These are phyloP conservation scores for Phalloptychus januarius DNA, from an alignment of 2,797 vertebrate species.

Conservation along the genomic window DNA sequence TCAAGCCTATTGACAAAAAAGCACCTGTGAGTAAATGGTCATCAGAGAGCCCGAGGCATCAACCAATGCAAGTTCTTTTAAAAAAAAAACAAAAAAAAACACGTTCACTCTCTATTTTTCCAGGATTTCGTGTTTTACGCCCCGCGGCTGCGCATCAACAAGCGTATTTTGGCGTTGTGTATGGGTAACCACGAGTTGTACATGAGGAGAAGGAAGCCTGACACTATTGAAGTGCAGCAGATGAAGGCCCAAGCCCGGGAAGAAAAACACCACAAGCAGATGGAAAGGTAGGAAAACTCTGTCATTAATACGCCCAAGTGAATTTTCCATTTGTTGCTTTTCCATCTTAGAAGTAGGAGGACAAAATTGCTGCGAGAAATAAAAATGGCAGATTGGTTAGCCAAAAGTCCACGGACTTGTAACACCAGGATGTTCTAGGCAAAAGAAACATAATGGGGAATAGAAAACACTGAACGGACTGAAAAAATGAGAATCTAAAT, in stretches of 20 bases:
- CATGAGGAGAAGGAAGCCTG: slow-evolving; percentile 96
- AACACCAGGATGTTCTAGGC: no score
- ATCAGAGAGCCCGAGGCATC: neutral
- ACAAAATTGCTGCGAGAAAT: no score
- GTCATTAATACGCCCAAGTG: neutral
- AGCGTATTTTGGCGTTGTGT: slow-evolving; percentile 94
- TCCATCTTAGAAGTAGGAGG: no score
- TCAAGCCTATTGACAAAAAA: slow-evolving; percentile 99
- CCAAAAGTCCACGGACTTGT: no score
- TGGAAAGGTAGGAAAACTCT: slow-evolving; percentile 88
- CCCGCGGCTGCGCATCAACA: slow-evolving; percentile 96
- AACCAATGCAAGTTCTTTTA: neutral
- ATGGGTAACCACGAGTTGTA: slow-evolving; percentile 99
- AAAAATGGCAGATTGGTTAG: no score
- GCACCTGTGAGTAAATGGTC: slow-evolving; percentile 87
- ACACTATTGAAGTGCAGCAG: slow-evolving; percentile 98
- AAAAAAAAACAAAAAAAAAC: no score
- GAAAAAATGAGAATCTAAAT: neutral
- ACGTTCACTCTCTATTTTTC: neutral
- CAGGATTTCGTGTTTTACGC: slow-evolving; percentile 99
- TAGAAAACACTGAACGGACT: neutral
- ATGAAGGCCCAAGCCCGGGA: slow-evolving; percentile 98
- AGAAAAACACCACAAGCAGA: slow-evolving; percentile 97
- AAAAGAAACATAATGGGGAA: no score
- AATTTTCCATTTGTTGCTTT: no score